Evolutionary conservation across 2,888 invertebrate species (phyloP).

Genomic region (Neoitamus cyanurus): DNA sequence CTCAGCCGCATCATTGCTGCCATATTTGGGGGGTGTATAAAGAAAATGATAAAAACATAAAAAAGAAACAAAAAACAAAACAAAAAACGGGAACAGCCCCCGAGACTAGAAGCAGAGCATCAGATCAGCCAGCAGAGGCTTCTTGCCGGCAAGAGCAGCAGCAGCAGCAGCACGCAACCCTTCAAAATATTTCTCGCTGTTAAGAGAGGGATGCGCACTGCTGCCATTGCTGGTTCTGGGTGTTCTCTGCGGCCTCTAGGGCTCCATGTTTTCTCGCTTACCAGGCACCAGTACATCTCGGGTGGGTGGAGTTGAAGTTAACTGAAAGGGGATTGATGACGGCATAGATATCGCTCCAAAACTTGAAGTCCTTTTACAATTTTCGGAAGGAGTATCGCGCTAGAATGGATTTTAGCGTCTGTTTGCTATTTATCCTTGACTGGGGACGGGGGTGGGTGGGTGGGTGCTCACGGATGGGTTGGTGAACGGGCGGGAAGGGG

Average conservation of each 20-base stretch:
- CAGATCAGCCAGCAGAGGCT: too few relatives aligned
- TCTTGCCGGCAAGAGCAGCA: not conserved
- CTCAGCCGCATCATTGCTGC: not conserved
- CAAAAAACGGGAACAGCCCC: not conserved
- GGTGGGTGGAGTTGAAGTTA: not conserved
- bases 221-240: not conserved
- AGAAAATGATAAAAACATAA: not conserved
- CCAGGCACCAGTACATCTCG: not conserved
- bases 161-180: not conserved
- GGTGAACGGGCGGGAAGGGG: too few relatives aligned
- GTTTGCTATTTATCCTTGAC: not conserved
- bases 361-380: not conserved
- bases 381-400: not conserved
- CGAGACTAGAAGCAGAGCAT: too few relatives aligned
- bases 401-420: not conserved
- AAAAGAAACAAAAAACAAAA: not conserved
- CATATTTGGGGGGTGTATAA: too few relatives aligned
- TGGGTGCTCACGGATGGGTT: not conserved
- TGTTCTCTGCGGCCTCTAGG: not conserved
- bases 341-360: not conserved
- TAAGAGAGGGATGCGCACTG: not conserved
- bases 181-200: not conserved
- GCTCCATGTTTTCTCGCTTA: not conserved
- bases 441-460: not conserved
- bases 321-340: not conserved